phyloP scores from a whole-genome alignment of 1,140 invertebrate genomes.

The Orussus abietinus region DNA sequence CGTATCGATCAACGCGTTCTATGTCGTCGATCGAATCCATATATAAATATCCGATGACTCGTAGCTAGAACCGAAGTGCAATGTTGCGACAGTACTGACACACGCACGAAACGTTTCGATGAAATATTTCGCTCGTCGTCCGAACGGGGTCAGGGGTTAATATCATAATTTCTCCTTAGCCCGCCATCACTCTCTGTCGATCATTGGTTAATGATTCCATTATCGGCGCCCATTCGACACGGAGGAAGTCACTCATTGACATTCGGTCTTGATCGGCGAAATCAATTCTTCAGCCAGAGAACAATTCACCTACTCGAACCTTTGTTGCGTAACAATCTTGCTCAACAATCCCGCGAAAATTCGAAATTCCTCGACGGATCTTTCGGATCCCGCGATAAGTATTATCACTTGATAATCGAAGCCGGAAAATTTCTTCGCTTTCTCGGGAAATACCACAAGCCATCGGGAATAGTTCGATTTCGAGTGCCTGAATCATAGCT shows the following conservation, averaged over 20 bases:
- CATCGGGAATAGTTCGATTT: background rate
- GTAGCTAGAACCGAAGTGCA: too few relatives aligned
- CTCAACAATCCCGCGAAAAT: too few relatives aligned
- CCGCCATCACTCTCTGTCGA: slow-evolving; percentile 10
- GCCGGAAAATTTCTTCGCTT: too few relatives aligned
- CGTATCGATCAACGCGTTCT: too few relatives aligned
- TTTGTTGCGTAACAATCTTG: background rate
- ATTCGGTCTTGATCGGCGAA: background rate
- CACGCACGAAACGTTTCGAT: too few relatives aligned
- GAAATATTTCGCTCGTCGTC: slow-evolving; percentile 9
- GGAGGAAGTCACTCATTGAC: slow-evolving; percentile 4
- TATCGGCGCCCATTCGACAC: slow-evolving; percentile 8
- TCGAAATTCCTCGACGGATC: slow-evolving; percentile 3
- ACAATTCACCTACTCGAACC: background rate
- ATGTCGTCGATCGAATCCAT: too few relatives aligned
- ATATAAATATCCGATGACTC: too few relatives aligned
- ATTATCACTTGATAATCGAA: too few relatives aligned
- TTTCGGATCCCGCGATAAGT: too few relatives aligned
- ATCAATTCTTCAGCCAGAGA: background rate
- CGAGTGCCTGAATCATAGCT: background rate
- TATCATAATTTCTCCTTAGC: slow-evolving; percentile 11
- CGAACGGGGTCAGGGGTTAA: slow-evolving; percentile 7
- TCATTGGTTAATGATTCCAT: slow-evolving; percentile 9
- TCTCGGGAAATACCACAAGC: too few relatives aligned
- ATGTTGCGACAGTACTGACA: too few relatives aligned